Evolutionary conservation across 2,797 vertebrate genomes (phyloP).

Genomic region (Crax fasciolata): DNA sequence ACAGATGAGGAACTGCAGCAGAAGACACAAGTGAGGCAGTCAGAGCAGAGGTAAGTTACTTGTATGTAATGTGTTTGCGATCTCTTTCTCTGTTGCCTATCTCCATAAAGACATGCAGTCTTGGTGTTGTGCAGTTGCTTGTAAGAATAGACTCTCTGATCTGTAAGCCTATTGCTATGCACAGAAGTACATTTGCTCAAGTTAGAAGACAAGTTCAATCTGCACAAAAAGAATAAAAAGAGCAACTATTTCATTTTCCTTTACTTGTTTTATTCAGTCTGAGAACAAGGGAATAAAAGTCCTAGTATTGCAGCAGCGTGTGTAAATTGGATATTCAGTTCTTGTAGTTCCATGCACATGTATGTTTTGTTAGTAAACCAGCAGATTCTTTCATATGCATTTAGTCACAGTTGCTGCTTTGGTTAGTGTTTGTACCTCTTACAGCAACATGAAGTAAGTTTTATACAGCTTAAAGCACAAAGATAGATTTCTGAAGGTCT

Average conservation of each 20-base stretch:
- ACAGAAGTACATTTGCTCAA: neutral
- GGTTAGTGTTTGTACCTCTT: neutral
- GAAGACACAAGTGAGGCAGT: neutral
- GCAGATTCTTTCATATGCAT: neutral
- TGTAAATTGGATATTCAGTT: neutral
- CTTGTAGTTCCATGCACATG: rapidly evolving
- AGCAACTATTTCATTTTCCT: neutral
- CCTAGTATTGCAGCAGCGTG: neutral
- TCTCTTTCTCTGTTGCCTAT: neutral
- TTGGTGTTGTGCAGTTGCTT: neutral
- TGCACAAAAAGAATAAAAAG: neutral
- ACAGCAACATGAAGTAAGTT: neutral
- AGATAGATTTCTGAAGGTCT: neutral
- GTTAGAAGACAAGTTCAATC: neutral
- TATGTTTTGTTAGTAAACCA: neutral
- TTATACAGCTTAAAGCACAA: neutral
- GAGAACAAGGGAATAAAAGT: neutral
- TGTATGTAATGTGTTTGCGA: neutral
- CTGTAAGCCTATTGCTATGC: neutral
- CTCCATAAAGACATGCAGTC: neutral
- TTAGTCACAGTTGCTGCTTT: neutral
- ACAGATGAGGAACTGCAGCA: neutral
- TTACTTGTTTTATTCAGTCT: neutral
- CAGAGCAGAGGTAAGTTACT: constrained; percentile 30
- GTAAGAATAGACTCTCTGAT: neutral